Conservation (phyloP, 2,797 vertebrate genomes). For the Falco rusticolus region DNA sequence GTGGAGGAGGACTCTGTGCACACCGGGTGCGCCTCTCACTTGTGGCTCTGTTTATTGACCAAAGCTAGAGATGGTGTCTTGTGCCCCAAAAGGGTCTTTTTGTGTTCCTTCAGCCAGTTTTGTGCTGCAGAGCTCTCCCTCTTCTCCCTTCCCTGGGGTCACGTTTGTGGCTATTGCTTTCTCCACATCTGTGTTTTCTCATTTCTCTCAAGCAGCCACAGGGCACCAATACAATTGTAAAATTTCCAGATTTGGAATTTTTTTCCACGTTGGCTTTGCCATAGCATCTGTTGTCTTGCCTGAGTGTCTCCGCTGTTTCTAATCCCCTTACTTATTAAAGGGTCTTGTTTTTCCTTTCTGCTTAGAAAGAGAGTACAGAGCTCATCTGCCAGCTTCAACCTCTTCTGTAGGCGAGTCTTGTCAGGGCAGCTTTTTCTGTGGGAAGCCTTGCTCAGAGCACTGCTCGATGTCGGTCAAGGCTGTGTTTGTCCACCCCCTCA, state of each 20-base stretch:
- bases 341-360: neutral
- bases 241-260: neutral
- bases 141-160: neutral
- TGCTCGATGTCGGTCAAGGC: neutral
- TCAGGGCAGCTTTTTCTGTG: neutral
- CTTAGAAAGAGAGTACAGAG: neutral
- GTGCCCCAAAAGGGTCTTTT: neutral
- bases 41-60: neutral
- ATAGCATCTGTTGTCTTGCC: neutral
- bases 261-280: neutral
- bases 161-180: neutral
- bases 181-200: neutral
- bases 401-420: neutral
- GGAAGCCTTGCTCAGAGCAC: neutral
- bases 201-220: neutral
- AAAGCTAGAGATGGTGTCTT: neutral
- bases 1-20: neutral
- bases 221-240: neutral
- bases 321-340: neutral
- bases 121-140: neutral
- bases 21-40: fast-evolving
- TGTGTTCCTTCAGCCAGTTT: neutral
- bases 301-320: fast-evolving
- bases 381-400: neutral
- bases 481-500: neutral